Conservation (phyloP, 2,888 invertebrate species). For the Coenonympha arcania region DNA sequence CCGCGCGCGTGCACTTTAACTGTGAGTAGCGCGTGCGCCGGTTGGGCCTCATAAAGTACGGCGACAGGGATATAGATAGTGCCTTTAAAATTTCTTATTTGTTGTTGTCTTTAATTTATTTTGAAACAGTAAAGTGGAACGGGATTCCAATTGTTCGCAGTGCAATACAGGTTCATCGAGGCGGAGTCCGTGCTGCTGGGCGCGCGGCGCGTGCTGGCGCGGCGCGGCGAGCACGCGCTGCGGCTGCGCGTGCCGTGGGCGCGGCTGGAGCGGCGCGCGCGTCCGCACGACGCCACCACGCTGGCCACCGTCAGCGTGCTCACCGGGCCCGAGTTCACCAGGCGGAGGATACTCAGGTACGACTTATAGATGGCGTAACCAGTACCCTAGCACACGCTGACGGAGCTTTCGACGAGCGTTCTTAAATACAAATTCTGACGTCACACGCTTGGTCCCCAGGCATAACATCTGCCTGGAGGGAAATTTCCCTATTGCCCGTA, state of each 20-base stretch:
- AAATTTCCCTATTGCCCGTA: no score
- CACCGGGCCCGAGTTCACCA: slow-evolving; percentile 51
- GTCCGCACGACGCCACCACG: slow-evolving; percentile 35
- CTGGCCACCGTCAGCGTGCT: slow-evolving; percentile 55
- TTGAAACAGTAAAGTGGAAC: no score
- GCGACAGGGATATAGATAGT: no score
- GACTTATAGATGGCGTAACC: slow-evolving; percentile 34
- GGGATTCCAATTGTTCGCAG: slow-evolving; percentile 41
- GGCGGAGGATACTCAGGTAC: slow-evolving; percentile 56
- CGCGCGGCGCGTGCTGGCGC: slow-evolving; percentile 38
- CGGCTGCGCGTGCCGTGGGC: slow-evolving; percentile 48
- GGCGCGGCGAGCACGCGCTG: slow-evolving; percentile 41
- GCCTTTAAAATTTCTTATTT: no score
- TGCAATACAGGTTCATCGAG: slow-evolving; percentile 49
- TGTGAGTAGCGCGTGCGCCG: no score
- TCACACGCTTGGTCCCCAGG: no score
- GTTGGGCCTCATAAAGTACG: no score
- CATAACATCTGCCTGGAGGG: no score
- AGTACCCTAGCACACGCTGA: slow-evolving; percentile 39
- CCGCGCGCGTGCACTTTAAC: no score
- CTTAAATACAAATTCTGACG: no score
- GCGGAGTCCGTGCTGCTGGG: slow-evolving; percentile 36
- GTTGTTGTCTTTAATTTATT: no score
- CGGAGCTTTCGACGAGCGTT: no score
- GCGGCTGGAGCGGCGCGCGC: slow-evolving; percentile 47